These are phyloP conservation scores for Drosophila parabipectinata DNA, from an alignment of 1,140 invertebrate genomes.

Conservation along the genomic window DNA sequence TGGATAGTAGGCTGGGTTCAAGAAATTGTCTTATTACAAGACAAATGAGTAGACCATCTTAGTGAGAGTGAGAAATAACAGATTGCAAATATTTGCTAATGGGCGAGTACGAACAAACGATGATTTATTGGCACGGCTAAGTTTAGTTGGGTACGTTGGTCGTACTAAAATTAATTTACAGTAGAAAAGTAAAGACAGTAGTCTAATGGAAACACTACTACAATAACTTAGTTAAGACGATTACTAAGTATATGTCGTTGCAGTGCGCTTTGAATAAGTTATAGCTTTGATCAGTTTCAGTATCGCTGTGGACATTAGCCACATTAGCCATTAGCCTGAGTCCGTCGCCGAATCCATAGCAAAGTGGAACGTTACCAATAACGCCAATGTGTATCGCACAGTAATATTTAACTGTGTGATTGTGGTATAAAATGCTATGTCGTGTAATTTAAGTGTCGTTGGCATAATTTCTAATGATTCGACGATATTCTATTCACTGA, in stretches of 20 bases:
- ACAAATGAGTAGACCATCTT: no score
- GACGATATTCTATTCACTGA: conserved; percentile 82
- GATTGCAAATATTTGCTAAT: conserved; percentile 50
- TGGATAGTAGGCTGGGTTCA: no score
- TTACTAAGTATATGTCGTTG: conserved; percentile 53
- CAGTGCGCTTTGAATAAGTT: conserved; percentile 17
- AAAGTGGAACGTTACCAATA: conserved; percentile 4
- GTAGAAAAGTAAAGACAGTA: no score
- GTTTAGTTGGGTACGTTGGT: conserved; percentile 62
- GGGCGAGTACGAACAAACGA: conserved; percentile 36
- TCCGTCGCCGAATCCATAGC: conserved; percentile 15
- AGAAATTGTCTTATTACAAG: no score
- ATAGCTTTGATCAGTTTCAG: conserved; percentile 63
- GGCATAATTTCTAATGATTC: conserved; percentile 80
- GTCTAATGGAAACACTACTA: conserved; percentile 40
- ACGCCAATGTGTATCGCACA: no score
- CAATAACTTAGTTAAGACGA: conserved; percentile 16
- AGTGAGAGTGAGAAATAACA: conserved; percentile 34
- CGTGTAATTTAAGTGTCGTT: conserved; percentile 62
- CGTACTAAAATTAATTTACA: conserved; percentile 28
- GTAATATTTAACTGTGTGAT: not conserved
- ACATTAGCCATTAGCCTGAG: conserved; percentile 18
- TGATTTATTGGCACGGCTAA: conserved; percentile 43
- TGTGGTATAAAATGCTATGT: conserved; percentile 67
- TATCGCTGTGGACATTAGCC: conserved; percentile 52